These are phyloP conservation scores for Drosophila hawaiiensis DNA, from an alignment of 2,888 invertebrate genomes.

Conservation along the genomic window DNA sequence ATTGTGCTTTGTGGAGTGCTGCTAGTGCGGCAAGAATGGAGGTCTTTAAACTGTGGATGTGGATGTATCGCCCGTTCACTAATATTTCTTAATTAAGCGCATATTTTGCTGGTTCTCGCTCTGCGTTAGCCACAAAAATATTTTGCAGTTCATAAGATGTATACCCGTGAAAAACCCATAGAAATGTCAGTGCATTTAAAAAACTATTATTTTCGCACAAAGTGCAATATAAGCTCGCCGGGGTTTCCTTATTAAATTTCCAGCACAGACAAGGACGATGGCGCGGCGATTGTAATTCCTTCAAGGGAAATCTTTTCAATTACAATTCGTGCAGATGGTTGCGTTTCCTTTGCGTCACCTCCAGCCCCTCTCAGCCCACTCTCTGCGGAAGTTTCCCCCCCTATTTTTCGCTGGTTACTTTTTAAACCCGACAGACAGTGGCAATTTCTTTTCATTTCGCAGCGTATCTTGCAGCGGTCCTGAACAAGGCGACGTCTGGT, in stretches of 20 bases:
- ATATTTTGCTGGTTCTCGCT: constrained; percentile 57
- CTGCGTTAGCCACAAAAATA: constrained; percentile 50
- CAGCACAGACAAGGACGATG: constrained; percentile 42
- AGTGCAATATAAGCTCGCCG: constrained; percentile 77
- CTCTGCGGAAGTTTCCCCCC: constrained; percentile 30
- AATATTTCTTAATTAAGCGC: constrained; percentile 82
- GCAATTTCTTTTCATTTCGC: constrained; percentile 76
- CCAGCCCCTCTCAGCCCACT: neutral
- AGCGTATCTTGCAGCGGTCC: constrained; percentile 52
- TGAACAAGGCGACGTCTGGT: constrained; percentile 3
- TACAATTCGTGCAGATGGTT: constrained; percentile 81
- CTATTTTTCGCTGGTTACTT: constrained; percentile 35
- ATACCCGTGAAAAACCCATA: constrained; percentile 3
- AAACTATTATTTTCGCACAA: constrained; percentile 79
- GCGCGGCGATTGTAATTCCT: constrained; percentile 69
- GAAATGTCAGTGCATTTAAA: constrained; percentile 67
- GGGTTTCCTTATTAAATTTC: constrained; percentile 81
- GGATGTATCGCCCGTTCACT: constrained; percentile 60
- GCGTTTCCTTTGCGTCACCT: constrained; percentile 65
- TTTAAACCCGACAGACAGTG: constrained; percentile 63
- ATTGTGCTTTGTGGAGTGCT: neutral
- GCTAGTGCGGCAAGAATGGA: constrained; percentile 22
- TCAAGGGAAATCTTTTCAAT: constrained; percentile 82
- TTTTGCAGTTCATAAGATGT: constrained; percentile 68
- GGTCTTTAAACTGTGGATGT: constrained; percentile 53